Conservation (phyloP, 2,113 vertebrate genomes). For the Oxyruncus cristatus region DNA sequence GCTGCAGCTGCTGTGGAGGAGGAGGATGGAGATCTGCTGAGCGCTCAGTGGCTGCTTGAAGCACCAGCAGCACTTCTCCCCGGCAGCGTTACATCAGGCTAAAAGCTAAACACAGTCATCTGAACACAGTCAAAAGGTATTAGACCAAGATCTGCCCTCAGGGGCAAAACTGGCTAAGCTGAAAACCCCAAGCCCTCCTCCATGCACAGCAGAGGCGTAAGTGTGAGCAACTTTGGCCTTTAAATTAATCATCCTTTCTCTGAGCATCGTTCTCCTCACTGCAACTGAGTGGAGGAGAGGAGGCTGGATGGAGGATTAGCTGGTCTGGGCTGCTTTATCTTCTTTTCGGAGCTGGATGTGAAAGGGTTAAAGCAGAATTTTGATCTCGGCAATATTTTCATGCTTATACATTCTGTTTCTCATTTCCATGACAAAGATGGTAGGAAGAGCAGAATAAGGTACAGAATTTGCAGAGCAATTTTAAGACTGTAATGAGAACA, state of each 20-base stretch:
- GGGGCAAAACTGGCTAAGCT: background rate
- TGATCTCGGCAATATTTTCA: constrained; percentile 70
- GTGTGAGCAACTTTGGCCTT: background rate
- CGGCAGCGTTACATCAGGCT: background rate
- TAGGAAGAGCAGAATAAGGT: constrained; percentile 78
- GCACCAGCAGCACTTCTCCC: background rate
- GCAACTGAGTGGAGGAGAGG: background rate
- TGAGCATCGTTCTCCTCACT: background rate
- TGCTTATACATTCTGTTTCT: constrained; percentile 78
- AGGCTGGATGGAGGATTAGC: background rate
- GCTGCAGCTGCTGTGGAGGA: background rate
- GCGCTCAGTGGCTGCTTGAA: rapidly evolving
- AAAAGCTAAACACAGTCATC: background rate
- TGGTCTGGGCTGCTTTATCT: background rate
- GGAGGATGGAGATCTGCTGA: background rate
- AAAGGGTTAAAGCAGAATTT: constrained; percentile 77
- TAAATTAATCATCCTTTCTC: background rate
- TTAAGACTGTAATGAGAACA: constrained; percentile 79
- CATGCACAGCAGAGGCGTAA: rapidly evolving
- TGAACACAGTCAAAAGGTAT: background rate
- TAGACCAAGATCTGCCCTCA: background rate
- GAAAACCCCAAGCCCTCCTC: background rate
- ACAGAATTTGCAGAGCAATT: constrained; percentile 78
- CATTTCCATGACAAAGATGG: constrained; percentile 84
- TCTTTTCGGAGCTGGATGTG: background rate